phyloP scores from a whole-genome alignment of 2,113 vertebrate species.

The Aptenodytes patagonicus region DNA sequence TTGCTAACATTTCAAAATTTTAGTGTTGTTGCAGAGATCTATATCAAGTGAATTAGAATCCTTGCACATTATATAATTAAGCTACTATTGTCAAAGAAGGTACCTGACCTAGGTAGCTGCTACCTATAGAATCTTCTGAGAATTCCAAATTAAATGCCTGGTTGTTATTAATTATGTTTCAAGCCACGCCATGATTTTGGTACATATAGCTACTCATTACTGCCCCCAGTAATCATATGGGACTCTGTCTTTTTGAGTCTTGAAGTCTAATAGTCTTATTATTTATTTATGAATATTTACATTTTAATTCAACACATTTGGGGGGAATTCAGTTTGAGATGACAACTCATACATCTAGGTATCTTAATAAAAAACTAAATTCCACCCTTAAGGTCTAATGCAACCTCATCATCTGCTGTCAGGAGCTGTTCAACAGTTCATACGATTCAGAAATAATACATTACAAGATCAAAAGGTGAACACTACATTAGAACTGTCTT shows the following conservation, averaged over 20 bases:
- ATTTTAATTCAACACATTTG: conserved; percentile 50
- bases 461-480: conserved; percentile 68
- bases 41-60: background rate
- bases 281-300: conserved; percentile 31
- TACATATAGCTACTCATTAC: background rate
- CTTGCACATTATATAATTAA: background rate
- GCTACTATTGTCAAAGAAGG: background rate
- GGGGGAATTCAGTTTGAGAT: background rate
- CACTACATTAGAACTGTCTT: conserved; percentile 8
- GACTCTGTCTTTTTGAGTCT: conserved; percentile 21
- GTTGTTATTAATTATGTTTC: conserved; percentile 13
- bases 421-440: conserved; percentile 62
- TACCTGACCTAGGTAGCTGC: background rate
- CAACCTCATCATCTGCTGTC: conserved; percentile 34
- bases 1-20: background rate
- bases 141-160: background rate
- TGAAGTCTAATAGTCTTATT: conserved; percentile 19
- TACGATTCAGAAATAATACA: conserved; percentile 68
- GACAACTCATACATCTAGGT: background rate
- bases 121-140: background rate
- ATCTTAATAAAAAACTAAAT: conserved; percentile 6
- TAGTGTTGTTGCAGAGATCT: background rate
- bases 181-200: background rate
- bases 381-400: background rate
- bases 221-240: background rate